Conservation (phyloP, 2,113 vertebrate genomes). For the Varanus salvator region DNA sequence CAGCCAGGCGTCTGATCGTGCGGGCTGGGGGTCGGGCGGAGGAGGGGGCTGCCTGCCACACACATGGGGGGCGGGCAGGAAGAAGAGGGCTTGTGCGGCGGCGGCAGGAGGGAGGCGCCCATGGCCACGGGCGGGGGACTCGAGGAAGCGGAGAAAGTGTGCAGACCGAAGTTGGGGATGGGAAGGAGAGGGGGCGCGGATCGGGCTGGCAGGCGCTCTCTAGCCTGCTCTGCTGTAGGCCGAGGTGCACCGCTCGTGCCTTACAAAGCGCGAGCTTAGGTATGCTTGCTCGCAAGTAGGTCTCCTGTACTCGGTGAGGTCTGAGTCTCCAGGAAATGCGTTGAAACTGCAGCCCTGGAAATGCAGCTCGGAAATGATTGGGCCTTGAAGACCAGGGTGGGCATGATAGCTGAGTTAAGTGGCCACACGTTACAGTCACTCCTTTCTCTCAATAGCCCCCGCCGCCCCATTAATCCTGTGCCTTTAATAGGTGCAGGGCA, state of each 20-base stretch:
- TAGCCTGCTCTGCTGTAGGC: neutral
- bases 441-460: too few species aligned
- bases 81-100: neutral
- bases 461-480: neutral
- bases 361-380: neutral
- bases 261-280: neutral
- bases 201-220: too few species aligned
- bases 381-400: neutral
- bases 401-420: neutral
- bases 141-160: neutral
- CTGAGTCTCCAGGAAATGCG: neutral
- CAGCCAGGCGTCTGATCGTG: conserved; percentile 14
- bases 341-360: neutral
- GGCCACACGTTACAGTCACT: neutral
- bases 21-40: neutral
- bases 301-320: neutral
- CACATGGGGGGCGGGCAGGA: neutral
- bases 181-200: neutral
- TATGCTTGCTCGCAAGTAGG: too few species aligned
- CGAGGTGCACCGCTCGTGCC: neutral
- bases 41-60: neutral
- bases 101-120: conserved; percentile 5
- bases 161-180: neutral
- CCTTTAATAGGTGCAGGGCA: neutral
- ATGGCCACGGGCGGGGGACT: neutral